Evolutionary conservation across 2,113 vertebrate species (phyloP), one percentile per base, ranked within the genome.

Genomic region (Salminus brasiliensis): DNA sequence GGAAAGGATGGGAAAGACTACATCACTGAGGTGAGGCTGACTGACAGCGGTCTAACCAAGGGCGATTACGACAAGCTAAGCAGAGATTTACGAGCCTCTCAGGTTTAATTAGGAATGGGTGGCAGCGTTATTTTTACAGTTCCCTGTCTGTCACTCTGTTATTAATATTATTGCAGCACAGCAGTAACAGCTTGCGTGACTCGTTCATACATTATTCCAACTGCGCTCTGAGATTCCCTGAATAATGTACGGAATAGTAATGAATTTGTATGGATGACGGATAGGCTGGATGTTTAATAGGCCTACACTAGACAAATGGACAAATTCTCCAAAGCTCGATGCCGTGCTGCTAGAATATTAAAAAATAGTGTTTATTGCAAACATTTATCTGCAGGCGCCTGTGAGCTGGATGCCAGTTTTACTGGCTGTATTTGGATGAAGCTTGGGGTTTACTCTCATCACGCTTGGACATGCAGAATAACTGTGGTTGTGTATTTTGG

Each of bases 1-100:
- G 98, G 98, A 57, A 99, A 98, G 88, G 97, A 99, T 80, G 96
- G 96, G 57, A 99, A 96, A 85, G 98, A 99, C 92, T 98, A 99
- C 88, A 96, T 99, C 85, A 98, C 96, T 86, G 98, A 99, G 97
- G 97, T 98, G 89, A 94, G 86, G 43, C 36, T 39, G 13, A 4
- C 32, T 11, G 2, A n/a, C 39, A 41, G 32, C 23, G 32, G 36
- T 15, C 16, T 53, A 5, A 53, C 11, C 34, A 32, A 62, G 30
- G 7, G 39, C 32, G 18, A 18, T 0, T 4, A 34, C n/a, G n/a
- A n/a, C n/a, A n/a, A n/a, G n/a, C n/a, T n/a, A n/a, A n/a, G n/a
- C n/a, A n/a, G 32, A 34, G 5, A 65, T n/a, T 65, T 53, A 5
- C 0, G 21, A 53, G 1, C 52, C n/a, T 21, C 5, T 55, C 8